Base-by-base conservation (phyloP, 2,888 invertebrate genomes). In the Rhamphomyia laevipes region DNA sequence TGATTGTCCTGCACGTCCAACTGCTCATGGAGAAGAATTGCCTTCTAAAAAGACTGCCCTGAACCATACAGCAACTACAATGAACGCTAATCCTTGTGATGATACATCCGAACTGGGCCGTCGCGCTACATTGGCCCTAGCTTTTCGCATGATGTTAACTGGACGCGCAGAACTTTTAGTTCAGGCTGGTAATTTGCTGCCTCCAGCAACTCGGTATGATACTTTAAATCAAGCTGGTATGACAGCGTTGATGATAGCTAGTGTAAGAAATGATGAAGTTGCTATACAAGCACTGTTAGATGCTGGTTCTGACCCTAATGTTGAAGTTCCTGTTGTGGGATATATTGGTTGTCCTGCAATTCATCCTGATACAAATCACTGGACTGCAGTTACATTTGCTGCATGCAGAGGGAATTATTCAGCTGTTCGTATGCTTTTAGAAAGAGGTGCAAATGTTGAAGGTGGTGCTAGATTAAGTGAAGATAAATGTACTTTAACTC, bases 381-480 rank as follows among this genome's bases (percentile, higher is more conserved):
- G 92, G 92, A 92, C 92, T 0, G 89, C 92, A 0, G 72, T 92
- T 15, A 89, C 89, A 33, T 92, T 90, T 68, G 86, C 90, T 2
- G 73, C 77, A 16, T 73, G 77, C 40, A 66, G 70, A 30, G 75
- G 77, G 48, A 78, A 77, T 33, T 72, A 72, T 51, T 72, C 75
- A 58, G 81, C 82, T 10, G 73, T 83, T 46, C 73, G 84, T 49
- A 74, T 86, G 48, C 71, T 90, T 21, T 70, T 93, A 49, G 86
- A 88, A 52, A 77, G 84, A 17, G 88, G 90, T 2, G 91, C 89
- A 0, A 75, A 82, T 45, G 87, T 88, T 0, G 92, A 93, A 68
- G 92, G 91, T 1, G 90, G 90, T 0, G 87, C 87, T 0, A 78
- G 84, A 4, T 65, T 84, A 6, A 85, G 85, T 21, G 90, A 90